Base-by-base conservation (phyloP, 2,113 vertebrate species). In the Fulmarus glacialis region DNA sequence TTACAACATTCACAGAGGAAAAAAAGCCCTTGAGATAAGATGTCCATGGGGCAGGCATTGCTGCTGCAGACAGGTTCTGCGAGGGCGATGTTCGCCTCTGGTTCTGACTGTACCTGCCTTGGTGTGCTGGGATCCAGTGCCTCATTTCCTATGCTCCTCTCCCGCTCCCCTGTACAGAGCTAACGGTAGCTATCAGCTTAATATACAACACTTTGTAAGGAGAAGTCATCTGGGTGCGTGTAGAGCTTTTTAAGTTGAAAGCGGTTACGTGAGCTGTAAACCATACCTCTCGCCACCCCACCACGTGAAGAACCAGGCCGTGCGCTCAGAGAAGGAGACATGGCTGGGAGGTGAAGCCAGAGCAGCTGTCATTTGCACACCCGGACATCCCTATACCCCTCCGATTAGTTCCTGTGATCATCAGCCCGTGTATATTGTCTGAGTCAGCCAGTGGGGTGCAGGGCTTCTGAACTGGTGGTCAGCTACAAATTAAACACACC, bases 341-440 rank as follows among this genome's bases (percentile, higher is more conserved):
- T 1, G 22, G 22, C 50, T 70, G 75, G 53, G 45, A 30, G 48
- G n/a, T 17, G 30, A 70, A 63, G 56, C 16, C 16, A 6, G 20
- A 70, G 50, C 66, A 79, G 52, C 56, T 11, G 17, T 43, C 19
- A 11, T 64, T 34, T 89, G 52, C 36, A 26, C 1, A 1, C 0
- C 8, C 6, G 7, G 42, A 24, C 22, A 24, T 17, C 45, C 43
- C 36, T 1, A 3, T 58, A 42, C 30, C 34, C 22, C 34, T 74
- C 38, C 48, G 30, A 23, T 14, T 1, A 24, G 29, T 38, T 86
- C 32, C 87, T 48, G 34, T 7, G 1, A 0, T 4, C 26, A 5
- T n/a, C 58, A 64, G 32, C n/a, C 9, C 7, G 0, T 1, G 1
- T 8, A 0, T 47, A 1, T 3, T 12, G 4, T 15, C 24, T 7